Percentiles rank a stretch among this genome's conserved stretches.
These are phyloP conservation scores for Dryomyza anilis DNA, from an alignment of 2,888 invertebrate species.

Conservation along the genomic window DNA sequence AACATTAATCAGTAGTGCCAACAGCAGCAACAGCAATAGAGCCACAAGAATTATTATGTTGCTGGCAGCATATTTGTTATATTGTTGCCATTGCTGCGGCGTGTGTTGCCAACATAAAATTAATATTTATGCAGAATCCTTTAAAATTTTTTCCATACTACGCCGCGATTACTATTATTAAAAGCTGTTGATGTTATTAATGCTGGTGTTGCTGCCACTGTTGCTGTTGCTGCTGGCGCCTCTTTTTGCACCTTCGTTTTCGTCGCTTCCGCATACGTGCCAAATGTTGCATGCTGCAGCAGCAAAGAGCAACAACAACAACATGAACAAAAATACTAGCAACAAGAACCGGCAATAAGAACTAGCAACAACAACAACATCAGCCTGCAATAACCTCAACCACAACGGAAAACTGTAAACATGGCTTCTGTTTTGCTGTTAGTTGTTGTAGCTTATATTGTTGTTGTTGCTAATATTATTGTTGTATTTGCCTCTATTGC, in stretches of 20 bases:
- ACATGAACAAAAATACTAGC: background rate
- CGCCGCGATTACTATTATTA: background rate
- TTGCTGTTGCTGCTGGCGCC: background rate
- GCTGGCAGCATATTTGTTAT: background rate
- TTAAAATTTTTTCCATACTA: no score
- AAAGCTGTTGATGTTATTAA: background rate
- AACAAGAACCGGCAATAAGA: background rate
- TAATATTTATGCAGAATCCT: background rate
- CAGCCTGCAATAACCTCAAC: background rate
- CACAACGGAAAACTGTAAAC: background rate
- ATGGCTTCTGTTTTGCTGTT: background rate
- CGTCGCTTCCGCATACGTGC: conserved; percentile 2
- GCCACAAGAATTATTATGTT: background rate
- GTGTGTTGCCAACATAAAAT: background rate
- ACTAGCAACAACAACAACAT: background rate
- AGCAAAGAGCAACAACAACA: background rate
- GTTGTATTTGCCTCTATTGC: background rate
- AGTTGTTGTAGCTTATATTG: no score
- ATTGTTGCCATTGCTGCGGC: background rate
- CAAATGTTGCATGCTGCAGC: background rate
- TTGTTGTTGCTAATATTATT: background rate
- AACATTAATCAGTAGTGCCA: background rate
- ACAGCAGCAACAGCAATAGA: background rate
- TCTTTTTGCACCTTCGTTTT: conserved; percentile 15
- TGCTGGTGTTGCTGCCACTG: background rate